Base-by-base conservation (phyloP, 2,888 invertebrate genomes). In the Campopleginae sp. region DNA sequence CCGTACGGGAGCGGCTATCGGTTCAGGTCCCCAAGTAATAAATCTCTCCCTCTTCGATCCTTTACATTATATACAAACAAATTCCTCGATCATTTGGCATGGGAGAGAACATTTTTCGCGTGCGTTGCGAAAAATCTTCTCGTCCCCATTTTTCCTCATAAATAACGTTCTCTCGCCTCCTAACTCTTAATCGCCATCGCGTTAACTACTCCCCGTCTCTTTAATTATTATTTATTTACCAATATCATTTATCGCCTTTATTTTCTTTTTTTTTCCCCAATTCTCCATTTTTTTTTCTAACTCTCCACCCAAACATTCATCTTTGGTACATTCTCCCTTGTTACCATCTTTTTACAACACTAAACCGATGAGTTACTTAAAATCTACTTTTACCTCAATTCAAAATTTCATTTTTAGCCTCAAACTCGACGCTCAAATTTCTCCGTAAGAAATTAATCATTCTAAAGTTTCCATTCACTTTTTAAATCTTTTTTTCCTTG, bases 11-110 rank as follows among this genome's bases (percentile, higher is more conserved):
- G 86, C 84, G 80, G 65, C 86, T 87, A 89, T 91, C 91, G 89
- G 88, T 91, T 91, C 91, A 91, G 91, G 91, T 91, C 91, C 91
- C 91, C 90, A 91, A 91, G 91, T 91, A 91, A 81, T 84, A 78
- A 46, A 61, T 88, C 88, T 87, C 89, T 87, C 84, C 80, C 78
- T 42, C 80, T 4, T 76, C 76, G 58, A 74, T 61, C 84, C 87
- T 79, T 88, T 89, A 84, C 82, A 89, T 90, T 91, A 91, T 91
- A 89, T 91, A 91, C 91, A 91, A 88, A 85, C 88, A 87, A 65
- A 82, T 61, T 44, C 48, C 27, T 58, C n/a, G n/a, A n/a, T n/a
- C 10, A 44, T 38, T 23, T 19, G 19, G 23, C 33, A 33, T 33
- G 10, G 33, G n/a, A 51, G 66, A 8, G 51, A 2, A 23, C 61